A percentile compares a stretch with the other conserved stretches of the same genome.
phyloP scores from a whole-genome alignment of 2,113 vertebrate genomes.

The Albula glossodonta region DNA sequence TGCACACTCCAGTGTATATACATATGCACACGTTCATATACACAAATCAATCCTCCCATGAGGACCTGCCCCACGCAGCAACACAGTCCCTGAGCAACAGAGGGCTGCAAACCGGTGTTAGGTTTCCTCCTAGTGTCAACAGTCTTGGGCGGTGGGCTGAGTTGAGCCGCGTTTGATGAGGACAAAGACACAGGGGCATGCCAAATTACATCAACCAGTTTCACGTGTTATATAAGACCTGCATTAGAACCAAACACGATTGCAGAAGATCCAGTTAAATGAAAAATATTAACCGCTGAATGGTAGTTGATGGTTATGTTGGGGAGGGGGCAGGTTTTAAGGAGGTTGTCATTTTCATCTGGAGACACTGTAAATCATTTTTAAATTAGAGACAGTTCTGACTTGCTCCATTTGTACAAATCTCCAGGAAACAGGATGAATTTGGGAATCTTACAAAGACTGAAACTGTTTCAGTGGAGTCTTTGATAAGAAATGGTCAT shows the following conservation, averaged over 20 bases:
- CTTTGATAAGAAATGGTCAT: constrained; percentile 22
- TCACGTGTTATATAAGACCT: constrained; percentile 44
- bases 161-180: constrained; percentile 44
- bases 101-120: constrained; percentile 30
- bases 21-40: constrained; percentile 55
- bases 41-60: constrained; percentile 49
- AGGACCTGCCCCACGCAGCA: constrained; percentile 31
- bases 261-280: not conserved
- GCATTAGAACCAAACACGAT: constrained; percentile 59
- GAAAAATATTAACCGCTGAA: not conserved
- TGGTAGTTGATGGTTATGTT: too few relatives aligned
- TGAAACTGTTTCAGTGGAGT: constrained; percentile 9
- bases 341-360: constrained; percentile 18
- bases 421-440: constrained; percentile 14
- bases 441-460: constrained; percentile 13
- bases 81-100: constrained; percentile 29
- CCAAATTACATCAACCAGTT: constrained; percentile 57
- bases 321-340: not conserved
- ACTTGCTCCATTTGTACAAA: constrained; percentile 33
- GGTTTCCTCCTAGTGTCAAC: constrained; percentile 46
- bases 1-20: constrained; percentile 52
- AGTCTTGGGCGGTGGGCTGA: constrained; percentile 40
- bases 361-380: constrained; percentile 28
- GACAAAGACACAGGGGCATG: constrained; percentile 49
- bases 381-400: constrained; percentile 33